These are phyloP conservation scores for Galerucella pusilla DNA, from an alignment of 2,888 invertebrate genomes.

Conservation along the genomic window DNA sequence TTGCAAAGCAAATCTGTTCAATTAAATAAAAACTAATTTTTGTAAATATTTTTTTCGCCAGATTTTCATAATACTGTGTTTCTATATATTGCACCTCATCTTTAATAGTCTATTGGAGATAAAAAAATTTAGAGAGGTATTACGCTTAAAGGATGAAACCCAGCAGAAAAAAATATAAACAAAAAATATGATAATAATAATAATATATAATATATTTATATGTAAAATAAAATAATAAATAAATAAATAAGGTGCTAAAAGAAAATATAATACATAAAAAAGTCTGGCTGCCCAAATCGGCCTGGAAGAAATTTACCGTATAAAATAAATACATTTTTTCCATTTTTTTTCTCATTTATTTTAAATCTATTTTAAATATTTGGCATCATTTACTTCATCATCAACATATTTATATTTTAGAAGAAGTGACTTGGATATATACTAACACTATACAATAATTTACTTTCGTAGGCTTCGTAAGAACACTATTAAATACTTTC, in stretches of 20 bases:
- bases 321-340: conserved; percentile 13
- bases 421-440: conserved; percentile 57
- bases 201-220: background rate
- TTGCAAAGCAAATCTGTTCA: conserved; percentile 13
- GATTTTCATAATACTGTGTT: conserved; percentile 45
- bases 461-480: conserved; percentile 60
- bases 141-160: conserved; percentile 26
- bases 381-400: conserved; percentile 62
- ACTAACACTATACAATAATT: conserved; percentile 63
- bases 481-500: conserved; percentile 62
- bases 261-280: conserved; percentile 55
- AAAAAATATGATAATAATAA: conserved; percentile 27
- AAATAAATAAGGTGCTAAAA: conserved; percentile 48
- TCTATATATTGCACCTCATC: conserved; percentile 46
- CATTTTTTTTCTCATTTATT: conserved; percentile 50
- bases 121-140: conserved; percentile 30
- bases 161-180: conserved; percentile 40
- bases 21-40: conserved; percentile 19
- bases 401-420: conserved; percentile 60
- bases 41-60: conserved; percentile 29
- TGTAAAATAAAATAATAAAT: conserved; percentile 44
- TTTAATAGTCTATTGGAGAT: conserved; percentile 36
- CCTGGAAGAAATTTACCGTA: conserved; percentile 22
- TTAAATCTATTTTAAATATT: conserved; percentile 60
- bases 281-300: conserved; percentile 51